Percentiles rank a stretch among this genome's conserved stretches.
These are phyloP conservation scores for Cliona cf. orientalis DNA, from an alignment of 37 sponge, comb jelly and placozoan species.

Conservation along the genomic window DNA sequence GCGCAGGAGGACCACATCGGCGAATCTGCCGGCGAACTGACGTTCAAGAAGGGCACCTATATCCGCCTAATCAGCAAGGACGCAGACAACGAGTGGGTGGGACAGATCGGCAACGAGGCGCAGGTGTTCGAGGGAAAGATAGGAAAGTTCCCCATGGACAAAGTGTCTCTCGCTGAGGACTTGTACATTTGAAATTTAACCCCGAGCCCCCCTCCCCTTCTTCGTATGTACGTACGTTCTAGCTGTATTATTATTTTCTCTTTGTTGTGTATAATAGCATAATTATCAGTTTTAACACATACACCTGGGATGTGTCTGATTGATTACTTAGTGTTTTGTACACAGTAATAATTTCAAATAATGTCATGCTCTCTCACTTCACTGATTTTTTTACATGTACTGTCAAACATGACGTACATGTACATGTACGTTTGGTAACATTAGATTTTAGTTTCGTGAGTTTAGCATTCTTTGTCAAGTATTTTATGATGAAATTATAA, in stretches of 20 bases:
- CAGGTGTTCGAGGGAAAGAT: constrained; percentile 21
- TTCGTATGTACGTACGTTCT: not conserved
- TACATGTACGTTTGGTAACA: too few species aligned
- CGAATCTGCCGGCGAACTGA: constrained; percentile 22
- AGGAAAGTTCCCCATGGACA: constrained; percentile 47
- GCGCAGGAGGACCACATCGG: constrained; percentile 44
- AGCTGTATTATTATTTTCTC: too few species aligned
- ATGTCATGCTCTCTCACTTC: too few species aligned
- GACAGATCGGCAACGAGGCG: constrained; percentile 20
- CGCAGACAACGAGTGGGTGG: constrained; percentile 29
- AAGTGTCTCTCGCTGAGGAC: constrained; percentile 44
- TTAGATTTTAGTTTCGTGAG: too few species aligned
- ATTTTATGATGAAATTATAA: too few species aligned
- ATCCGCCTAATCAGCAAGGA: constrained; percentile 28
- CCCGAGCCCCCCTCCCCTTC: not conserved
- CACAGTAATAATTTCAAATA: too few species aligned
- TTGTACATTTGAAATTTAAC: constrained; percentile 26
- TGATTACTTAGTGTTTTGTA: too few species aligned
- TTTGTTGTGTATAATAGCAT: not conserved
- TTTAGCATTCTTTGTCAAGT: too few species aligned
- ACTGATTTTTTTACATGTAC: too few species aligned
- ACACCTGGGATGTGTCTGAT: too few species aligned
- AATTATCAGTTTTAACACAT: too few species aligned
- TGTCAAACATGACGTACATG: too few species aligned
- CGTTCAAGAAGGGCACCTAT: constrained; percentile 37